These are phyloP conservation scores for Pipa parva DNA, from an alignment of 2,113 vertebrate genomes.

Conservation along the genomic window DNA sequence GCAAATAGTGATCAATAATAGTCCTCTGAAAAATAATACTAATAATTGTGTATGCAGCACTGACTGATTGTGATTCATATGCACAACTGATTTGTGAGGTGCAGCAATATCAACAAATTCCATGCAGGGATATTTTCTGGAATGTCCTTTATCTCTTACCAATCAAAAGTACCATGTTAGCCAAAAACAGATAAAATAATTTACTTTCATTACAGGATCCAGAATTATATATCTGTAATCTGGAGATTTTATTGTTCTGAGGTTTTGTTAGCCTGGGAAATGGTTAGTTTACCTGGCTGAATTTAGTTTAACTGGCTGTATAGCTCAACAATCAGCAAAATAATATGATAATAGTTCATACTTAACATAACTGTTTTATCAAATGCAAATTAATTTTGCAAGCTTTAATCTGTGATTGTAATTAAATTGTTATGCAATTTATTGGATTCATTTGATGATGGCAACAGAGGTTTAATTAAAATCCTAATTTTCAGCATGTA, in stretches of 20 bases:
- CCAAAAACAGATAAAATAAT: too few species aligned
- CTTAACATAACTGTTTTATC: conserved; percentile 19
- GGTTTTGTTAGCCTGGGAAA: neutral
- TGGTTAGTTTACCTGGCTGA: neutral
- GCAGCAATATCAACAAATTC: too few species aligned
- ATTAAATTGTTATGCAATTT: conserved; percentile 43
- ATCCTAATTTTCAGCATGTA: conserved; percentile 39
- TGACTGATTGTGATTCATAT: too few species aligned
- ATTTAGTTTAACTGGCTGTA: neutral
- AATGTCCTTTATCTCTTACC: too few species aligned
- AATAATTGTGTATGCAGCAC: too few species aligned
- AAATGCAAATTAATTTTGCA: conserved; percentile 33
- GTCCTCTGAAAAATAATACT: too few species aligned
- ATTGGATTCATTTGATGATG: conserved; percentile 38
- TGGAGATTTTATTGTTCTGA: neutral
- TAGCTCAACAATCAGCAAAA: neutral
- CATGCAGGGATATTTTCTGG: too few species aligned
- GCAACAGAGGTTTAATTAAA: conserved; percentile 39
- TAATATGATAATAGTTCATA: conserved; percentile 10
- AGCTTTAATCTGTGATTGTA: conserved; percentile 38
- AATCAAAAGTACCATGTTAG: too few species aligned
- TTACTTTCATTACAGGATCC: too few species aligned
- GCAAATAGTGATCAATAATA: too few species aligned
- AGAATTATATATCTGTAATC: neutral
- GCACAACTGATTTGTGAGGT: too few species aligned